Evolutionary conservation across 2,113 vertebrate species (phyloP).

Genomic region (Rousettus leschenaultii): DNA sequence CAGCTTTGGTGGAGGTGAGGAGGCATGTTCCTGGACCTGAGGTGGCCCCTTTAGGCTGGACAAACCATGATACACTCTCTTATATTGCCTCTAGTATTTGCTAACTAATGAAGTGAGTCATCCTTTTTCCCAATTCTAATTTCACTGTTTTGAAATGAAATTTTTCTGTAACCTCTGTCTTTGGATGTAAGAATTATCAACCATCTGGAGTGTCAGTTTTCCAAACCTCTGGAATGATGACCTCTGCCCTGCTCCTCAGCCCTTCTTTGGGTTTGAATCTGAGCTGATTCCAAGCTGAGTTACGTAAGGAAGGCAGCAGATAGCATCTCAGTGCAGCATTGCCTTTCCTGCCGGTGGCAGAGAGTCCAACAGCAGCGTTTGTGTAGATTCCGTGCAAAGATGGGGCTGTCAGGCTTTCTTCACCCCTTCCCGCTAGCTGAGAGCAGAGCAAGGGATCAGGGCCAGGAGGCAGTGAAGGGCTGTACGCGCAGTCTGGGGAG

Average conservation of each 20-base stretch:
- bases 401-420: neutral
- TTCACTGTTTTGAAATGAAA: constrained; percentile 21
- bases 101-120: neutral
- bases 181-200: neutral
- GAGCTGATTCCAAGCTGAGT: neutral
- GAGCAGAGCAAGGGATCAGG: neutral
- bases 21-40: neutral
- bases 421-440: neutral
- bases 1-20: neutral
- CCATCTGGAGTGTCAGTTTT: neutral
- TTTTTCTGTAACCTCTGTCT: neutral
- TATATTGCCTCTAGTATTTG: neutral
- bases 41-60: neutral
- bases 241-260: neutral
- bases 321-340: neutral
- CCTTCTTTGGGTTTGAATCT: neutral
- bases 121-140: neutral
- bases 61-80: neutral
- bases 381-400: neutral
- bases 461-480: neutral
- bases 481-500: neutral
- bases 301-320: neutral
- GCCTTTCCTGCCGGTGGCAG: neutral
- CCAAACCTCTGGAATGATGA: neutral
- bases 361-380: neutral